Conservation (phyloP, 2,888 invertebrate genomes). For the Conistra vaccinii region DNA sequence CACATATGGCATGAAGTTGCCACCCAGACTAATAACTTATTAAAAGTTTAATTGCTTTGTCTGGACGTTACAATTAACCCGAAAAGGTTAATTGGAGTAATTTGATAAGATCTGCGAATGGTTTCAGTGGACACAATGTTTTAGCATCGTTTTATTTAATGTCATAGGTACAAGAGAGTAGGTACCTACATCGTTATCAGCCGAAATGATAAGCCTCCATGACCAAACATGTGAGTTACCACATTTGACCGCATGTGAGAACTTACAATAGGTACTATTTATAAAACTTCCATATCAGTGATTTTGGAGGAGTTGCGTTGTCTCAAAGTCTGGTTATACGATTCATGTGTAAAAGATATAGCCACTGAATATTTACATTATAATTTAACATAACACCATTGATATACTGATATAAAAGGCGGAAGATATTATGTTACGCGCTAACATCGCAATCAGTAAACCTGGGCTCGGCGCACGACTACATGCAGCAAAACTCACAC, state of each 20-base stretch:
- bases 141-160: slow-evolving; percentile 13
- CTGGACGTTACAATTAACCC: slow-evolving; percentile 49
- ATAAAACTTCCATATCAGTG: slow-evolving; percentile 5
- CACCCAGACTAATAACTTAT: slow-evolving; percentile 4
- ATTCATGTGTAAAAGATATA: not conserved
- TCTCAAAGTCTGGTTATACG: not conserved
- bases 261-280: not conserved
- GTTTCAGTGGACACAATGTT: slow-evolving; percentile 34
- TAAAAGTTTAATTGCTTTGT: slow-evolving; percentile 27
- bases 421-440: too few species aligned
- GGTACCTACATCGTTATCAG: slow-evolving; percentile 26
- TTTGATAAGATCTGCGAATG: slow-evolving; percentile 44
- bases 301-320: not conserved
- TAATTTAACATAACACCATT: too few species aligned
- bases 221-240: slow-evolving; percentile 27
- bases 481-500: too few species aligned
- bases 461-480: too few species aligned
- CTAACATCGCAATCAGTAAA: too few species aligned
- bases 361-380: too few species aligned
- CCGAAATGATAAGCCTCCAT: slow-evolving; percentile 21
- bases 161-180: slow-evolving; percentile 17
- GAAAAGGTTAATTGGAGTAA: slow-evolving; percentile 50
- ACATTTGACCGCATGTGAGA: slow-evolving; percentile 30
- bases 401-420: too few species aligned
- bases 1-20: slow-evolving; percentile 20